Evolutionary conservation across 2,797 vertebrate genomes (phyloP).

Genomic region (Crocodylus rhombifer): DNA sequence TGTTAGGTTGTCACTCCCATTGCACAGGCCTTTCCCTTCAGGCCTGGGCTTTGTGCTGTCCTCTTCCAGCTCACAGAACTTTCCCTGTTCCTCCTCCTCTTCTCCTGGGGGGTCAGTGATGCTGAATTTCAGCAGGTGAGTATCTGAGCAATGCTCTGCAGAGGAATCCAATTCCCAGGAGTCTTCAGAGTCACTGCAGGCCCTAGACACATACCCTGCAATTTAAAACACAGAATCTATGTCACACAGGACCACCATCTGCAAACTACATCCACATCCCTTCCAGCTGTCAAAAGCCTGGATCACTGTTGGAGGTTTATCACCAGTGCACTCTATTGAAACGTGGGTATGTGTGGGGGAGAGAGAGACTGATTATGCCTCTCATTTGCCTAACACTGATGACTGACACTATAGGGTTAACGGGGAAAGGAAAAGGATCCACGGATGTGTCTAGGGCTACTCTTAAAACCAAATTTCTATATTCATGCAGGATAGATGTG

Average conservation of each 20-base stretch:
- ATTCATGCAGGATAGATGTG: no score
- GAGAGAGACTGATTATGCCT: no score
- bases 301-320: background rate
- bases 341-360: no score
- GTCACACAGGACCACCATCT: no score
- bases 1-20: conserved; percentile 47
- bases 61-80: conserved; percentile 43
- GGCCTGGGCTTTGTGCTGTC: background rate
- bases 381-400: no score
- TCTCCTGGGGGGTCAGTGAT: conserved; percentile 39
- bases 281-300: background rate
- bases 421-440: no score
- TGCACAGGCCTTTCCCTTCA: background rate
- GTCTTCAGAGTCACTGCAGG: conserved; percentile 93
- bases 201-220: conserved; percentile 93
- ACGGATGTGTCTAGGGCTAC: no score
- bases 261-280: background rate
- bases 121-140: conserved; percentile 42
- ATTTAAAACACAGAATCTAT: background rate
- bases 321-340: background rate
- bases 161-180: conserved; percentile 89
- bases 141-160: conserved; percentile 75
- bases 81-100: conserved; percentile 43
- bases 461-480: no score
- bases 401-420: no score